A percentile compares a stretch with the other conserved stretches of the same genome.
These are phyloP conservation scores for Chrysopilus asiliformis DNA, from an alignment of 2,888 invertebrate genomes.

Conservation along the genomic window DNA sequence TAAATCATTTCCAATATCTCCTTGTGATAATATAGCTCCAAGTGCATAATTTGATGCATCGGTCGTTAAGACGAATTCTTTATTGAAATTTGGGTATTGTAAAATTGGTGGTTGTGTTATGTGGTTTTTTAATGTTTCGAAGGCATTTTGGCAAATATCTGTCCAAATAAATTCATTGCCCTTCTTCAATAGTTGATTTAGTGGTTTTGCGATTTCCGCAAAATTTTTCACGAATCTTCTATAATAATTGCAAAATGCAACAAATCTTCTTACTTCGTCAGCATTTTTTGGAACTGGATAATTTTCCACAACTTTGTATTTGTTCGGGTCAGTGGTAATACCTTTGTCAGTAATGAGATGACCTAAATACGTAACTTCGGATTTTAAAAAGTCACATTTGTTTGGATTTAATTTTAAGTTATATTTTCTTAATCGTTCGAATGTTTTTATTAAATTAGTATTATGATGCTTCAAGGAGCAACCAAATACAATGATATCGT, in stretches of 20 bases:
- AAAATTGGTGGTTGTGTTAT: conserved; percentile 3
- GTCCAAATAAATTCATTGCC: conserved; percentile 6
- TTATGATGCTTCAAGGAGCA: not conserved
- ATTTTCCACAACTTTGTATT: conserved; percentile 15
- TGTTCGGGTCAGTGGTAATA: conserved; percentile 15
- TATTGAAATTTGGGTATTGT: too few relatives aligned
- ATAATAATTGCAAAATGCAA: conserved; percentile 11
- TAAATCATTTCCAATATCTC: conserved; percentile 13
- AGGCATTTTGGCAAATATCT: not conserved
- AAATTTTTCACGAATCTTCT: conserved; percentile 13
- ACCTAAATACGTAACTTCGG: conserved; percentile 14
- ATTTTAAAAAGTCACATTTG: conserved; percentile 14
- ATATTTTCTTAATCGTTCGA: conserved; percentile 9
- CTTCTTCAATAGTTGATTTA: conserved; percentile 11
- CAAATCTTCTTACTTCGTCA: conserved; percentile 7
- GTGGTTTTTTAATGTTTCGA: not conserved
- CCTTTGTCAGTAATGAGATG: conserved; percentile 13
- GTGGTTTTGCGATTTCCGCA: conserved; percentile 11
- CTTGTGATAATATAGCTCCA: conserved; percentile 22
- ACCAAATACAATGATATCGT: not conserved
- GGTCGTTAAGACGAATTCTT: conserved; percentile 20
- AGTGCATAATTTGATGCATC: conserved; percentile 22
- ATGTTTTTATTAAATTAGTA: not conserved
- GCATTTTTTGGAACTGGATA: conserved; percentile 16
- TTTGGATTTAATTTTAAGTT: conserved; percentile 12